These are phyloP conservation scores for Aythya baeri DNA, from an alignment of 2,113 vertebrate species.

Conservation along the genomic window DNA sequence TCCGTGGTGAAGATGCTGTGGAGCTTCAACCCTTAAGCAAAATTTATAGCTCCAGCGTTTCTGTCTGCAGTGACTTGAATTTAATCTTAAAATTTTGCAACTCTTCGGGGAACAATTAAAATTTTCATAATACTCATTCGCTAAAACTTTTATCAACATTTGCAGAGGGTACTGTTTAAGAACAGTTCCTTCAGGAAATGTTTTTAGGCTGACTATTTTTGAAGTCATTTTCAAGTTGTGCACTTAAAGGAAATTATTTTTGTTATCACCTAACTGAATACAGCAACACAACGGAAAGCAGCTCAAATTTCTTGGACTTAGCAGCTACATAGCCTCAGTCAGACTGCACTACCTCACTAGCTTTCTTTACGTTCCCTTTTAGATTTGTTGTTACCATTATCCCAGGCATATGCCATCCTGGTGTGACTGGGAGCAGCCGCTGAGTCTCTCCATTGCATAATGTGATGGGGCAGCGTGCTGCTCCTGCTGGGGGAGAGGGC, in stretches of 20 bases:
- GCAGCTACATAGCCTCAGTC: background rate
- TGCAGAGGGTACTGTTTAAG: background rate
- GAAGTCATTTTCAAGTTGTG: background rate
- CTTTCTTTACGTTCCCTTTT: background rate
- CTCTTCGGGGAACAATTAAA: background rate
- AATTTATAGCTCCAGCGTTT: background rate
- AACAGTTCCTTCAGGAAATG: background rate
- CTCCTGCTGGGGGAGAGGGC: background rate
- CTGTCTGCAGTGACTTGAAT: background rate
- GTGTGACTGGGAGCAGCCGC: background rate
- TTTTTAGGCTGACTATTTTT: background rate
- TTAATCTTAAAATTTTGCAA: conserved; percentile 16
- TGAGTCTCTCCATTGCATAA: background rate
- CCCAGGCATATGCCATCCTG: background rate
- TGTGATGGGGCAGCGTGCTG: background rate
- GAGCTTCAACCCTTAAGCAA: background rate
- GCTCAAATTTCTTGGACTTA: background rate
- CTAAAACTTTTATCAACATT: background rate
- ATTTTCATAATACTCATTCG: background rate
- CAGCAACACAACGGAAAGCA: background rate
- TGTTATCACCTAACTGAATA: background rate
- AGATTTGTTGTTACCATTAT: background rate
- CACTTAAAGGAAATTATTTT: background rate
- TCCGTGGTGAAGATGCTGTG: background rate
- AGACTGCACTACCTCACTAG: background rate